These are phyloP conservation scores for Germaria angustata DNA, from an alignment of 2,888 invertebrate species.

Conservation along the genomic window DNA sequence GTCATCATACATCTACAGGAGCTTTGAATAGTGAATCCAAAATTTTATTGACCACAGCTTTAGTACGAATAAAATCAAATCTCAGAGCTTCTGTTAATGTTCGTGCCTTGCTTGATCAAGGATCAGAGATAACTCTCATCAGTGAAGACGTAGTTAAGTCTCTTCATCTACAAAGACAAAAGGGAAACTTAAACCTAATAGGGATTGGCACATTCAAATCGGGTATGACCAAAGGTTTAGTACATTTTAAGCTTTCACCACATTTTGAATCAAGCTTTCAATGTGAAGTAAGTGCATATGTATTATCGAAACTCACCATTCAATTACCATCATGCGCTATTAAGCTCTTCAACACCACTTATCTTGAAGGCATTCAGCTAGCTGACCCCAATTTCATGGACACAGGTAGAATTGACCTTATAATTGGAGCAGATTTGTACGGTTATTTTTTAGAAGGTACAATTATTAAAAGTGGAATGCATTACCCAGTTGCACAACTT, in stretches of 20 bases:
- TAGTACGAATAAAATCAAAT: constrained; percentile 1
- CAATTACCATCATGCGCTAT: background rate
- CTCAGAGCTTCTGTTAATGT: background rate
- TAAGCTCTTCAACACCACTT: background rate
- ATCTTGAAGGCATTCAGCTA: constrained; percentile 4
- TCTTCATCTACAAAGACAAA: background rate
- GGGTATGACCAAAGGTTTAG: background rate
- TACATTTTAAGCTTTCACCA: constrained; percentile 1
- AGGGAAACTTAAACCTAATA: constrained; percentile 10
- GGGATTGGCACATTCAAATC: constrained; percentile 6
- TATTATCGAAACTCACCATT: constrained; percentile 8
- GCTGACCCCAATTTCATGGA: constrained; percentile 11
- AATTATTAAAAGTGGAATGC: background rate
- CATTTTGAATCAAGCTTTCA: constrained; percentile 7
- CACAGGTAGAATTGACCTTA: constrained; percentile 10
- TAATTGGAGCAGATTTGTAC: constrained; percentile 20
- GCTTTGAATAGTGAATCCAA: background rate
- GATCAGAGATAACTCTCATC: constrained; percentile 27
- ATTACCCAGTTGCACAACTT: background rate
- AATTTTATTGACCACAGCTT: constrained; percentile 2
- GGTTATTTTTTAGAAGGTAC: constrained; percentile 11
- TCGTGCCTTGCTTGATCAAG: constrained; percentile 26
- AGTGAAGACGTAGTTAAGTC: constrained; percentile 3
- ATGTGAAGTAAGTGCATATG: constrained; percentile 1
- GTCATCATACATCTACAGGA: constrained; percentile 2